Conservation (phyloP, 1,140 invertebrate genomes). For the Drosophila subobscura region DNA sequence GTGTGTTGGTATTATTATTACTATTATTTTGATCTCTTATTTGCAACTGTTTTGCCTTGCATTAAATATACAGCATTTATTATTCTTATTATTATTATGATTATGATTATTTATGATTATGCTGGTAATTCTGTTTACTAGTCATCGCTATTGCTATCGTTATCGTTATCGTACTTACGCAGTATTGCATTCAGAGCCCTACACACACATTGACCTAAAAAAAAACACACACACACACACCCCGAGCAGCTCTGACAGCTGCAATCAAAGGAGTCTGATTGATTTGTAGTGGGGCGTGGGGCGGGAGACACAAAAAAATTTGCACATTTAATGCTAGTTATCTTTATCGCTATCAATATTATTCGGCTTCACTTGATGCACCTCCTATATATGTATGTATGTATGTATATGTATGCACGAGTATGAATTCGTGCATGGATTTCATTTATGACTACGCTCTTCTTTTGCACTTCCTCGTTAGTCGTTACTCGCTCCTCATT, state of each 20-base stretch:
- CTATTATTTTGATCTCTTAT: slow-evolving; percentile 33
- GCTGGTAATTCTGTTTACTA: slow-evolving; percentile 31
- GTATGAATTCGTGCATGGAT: slow-evolving; percentile 4
- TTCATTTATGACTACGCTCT: slow-evolving; percentile 18
- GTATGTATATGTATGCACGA: slow-evolving; percentile 14
- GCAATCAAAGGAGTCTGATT: slow-evolving; percentile 39
- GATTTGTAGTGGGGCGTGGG: slow-evolving; percentile 4
- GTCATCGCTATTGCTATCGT: slow-evolving; percentile 1
- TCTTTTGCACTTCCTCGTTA: not conserved
- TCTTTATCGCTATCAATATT: slow-evolving; percentile 34
- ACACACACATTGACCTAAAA: slow-evolving; percentile 36
- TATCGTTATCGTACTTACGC: slow-evolving; percentile 44
- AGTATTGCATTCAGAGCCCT: not conserved
- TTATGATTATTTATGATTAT: slow-evolving; percentile 27
- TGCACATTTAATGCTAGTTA: slow-evolving; percentile 58
- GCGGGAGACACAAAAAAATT: slow-evolving; percentile 39
- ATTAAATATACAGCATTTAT: slow-evolving; percentile 29
- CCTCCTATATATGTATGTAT: slow-evolving; percentile 20
- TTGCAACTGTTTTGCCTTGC: slow-evolving; percentile 11
- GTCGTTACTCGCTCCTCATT: too few relatives aligned
- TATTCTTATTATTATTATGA: not conserved
- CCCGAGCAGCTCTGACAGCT: slow-evolving; percentile 17
- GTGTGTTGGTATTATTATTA: not conserved
- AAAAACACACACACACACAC: not conserved
- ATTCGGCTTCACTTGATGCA: slow-evolving; percentile 4